Conservation (phyloP, 2,113 vertebrate species). For the Falcunculus frontatus region DNA sequence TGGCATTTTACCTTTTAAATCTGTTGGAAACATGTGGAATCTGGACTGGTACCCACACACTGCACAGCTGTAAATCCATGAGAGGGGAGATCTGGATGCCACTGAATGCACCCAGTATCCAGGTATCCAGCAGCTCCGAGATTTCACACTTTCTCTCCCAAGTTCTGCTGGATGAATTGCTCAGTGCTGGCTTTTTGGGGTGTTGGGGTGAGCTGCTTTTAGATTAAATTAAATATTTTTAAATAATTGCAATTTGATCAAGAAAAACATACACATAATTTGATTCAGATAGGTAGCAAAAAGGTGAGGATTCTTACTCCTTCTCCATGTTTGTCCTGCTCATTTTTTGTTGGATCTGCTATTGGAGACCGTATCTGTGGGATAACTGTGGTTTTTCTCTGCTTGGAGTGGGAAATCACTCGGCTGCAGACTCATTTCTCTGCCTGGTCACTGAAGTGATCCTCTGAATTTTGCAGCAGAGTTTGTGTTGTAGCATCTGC, state of each 20-base stretch:
- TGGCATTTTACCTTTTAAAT: slow-evolving; percentile 22
- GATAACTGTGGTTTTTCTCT: background rate
- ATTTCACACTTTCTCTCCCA: background rate
- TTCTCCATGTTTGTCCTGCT: background rate
- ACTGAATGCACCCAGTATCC: background rate
- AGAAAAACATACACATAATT: background rate
- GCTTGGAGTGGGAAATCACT: background rate
- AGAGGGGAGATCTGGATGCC: background rate
- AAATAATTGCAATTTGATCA: background rate
- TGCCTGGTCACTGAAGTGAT: background rate
- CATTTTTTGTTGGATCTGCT: background rate
- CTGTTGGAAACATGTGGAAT: background rate
- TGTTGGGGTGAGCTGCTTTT: background rate
- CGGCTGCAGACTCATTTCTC: background rate
- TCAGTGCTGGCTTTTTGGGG: background rate
- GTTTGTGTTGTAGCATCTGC: too few species aligned
- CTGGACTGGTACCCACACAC: background rate
- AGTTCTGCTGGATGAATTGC: background rate
- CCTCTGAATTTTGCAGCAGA: background rate
- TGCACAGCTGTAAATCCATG: background rate
- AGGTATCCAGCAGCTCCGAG: background rate
- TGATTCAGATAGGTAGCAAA: background rate
- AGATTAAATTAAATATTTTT: background rate
- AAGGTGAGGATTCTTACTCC: background rate
- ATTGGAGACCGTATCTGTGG: background rate